A percentile compares a stretch with the other conserved stretches of the same genome.
Conservation (phyloP, 2,888 invertebrate genomes). For the Mesochorus sp. region DNA sequence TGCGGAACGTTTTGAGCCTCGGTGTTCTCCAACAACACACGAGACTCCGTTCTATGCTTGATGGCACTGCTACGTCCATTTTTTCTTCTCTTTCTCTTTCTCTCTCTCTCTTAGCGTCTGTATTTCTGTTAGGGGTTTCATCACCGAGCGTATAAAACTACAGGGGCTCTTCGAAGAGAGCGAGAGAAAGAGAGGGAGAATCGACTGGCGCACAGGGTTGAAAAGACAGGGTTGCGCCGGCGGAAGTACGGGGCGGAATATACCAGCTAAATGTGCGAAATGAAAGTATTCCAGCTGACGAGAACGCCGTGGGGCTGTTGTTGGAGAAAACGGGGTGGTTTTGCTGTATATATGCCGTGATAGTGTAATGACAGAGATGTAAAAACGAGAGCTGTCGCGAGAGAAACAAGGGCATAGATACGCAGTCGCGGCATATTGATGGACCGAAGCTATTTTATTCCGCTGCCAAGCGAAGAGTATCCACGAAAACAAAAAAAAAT, state of each 20-base stretch:
- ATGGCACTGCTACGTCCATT: slow-evolving; percentile 37
- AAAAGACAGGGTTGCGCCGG: slow-evolving; percentile 13
- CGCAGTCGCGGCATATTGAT: too few species aligned
- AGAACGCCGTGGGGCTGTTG: slow-evolving; percentile 48
- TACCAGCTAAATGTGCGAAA: slow-evolving; percentile 75
- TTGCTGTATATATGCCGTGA: not conserved
- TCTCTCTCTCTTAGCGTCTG: not conserved
- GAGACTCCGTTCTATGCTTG: slow-evolving; percentile 33
- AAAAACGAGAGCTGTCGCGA: too few species aligned
- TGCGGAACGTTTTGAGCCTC: slow-evolving; percentile 37
- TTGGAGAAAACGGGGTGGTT: slow-evolving; percentile 42
- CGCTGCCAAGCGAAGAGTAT: slow-evolving; percentile 68
- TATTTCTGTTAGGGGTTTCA: slow-evolving; percentile 43
- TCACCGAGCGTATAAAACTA: slow-evolving; percentile 64
- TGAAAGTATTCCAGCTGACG: slow-evolving; percentile 77
- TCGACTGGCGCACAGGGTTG: not conserved
- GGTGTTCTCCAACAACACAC: slow-evolving; percentile 7
- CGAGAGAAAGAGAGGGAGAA: not conserved
- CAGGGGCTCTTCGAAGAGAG: slow-evolving; percentile 29
- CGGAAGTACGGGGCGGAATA: slow-evolving; percentile 49
- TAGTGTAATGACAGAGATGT: slow-evolving; percentile 4
- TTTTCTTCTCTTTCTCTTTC: slow-evolving; percentile 25
- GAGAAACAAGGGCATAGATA: too few species aligned
- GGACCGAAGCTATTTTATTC: slow-evolving; percentile 66
- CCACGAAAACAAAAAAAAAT: not conserved